A percentile compares a stretch with the other conserved stretches of the same genome.
phyloP scores from a whole-genome alignment of 2,888 invertebrate genomes.

The Periphyllus acericola region DNA sequence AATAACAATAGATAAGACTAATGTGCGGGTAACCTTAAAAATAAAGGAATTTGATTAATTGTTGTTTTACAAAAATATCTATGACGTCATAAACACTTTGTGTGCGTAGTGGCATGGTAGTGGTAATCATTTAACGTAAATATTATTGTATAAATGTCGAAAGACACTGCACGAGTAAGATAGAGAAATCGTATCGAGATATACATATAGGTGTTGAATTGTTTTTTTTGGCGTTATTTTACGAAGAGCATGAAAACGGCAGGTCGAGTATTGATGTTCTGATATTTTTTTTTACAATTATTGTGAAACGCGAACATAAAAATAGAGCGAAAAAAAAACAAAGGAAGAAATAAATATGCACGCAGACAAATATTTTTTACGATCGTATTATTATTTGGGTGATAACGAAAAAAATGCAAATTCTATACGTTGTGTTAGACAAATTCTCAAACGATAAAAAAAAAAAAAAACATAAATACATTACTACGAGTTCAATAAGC shows the following conservation, averaged over 20 bases:
- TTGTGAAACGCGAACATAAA: not conserved
- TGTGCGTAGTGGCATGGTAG: not conserved
- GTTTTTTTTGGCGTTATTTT: not conserved
- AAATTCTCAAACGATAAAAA: not conserved
- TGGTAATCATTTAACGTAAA: not conserved
- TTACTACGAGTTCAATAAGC: not conserved
- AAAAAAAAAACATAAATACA: not conserved
- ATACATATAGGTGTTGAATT: not conserved
- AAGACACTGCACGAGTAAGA: not conserved
- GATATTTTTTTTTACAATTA: not conserved
- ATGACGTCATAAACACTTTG: not conserved
- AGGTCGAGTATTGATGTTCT: not conserved
- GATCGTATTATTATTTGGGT: not conserved
- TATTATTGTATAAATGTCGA: not conserved
- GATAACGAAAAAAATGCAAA: not conserved
- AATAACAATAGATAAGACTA: constrained; percentile 19
- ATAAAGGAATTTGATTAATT: constrained; percentile 27
- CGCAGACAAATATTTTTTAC: not conserved
- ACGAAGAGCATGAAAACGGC: not conserved
- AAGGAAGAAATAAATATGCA: not conserved
- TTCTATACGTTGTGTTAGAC: not conserved
- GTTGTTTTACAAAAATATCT: not conserved
- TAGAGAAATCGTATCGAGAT: not conserved
- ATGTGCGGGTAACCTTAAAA: not conserved
- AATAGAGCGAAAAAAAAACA: not conserved